A percentile compares a stretch with the other conserved stretches of the same genome.
Conservation (phyloP, 2,797 vertebrate genomes). For the Iguana delicatissima region DNA sequence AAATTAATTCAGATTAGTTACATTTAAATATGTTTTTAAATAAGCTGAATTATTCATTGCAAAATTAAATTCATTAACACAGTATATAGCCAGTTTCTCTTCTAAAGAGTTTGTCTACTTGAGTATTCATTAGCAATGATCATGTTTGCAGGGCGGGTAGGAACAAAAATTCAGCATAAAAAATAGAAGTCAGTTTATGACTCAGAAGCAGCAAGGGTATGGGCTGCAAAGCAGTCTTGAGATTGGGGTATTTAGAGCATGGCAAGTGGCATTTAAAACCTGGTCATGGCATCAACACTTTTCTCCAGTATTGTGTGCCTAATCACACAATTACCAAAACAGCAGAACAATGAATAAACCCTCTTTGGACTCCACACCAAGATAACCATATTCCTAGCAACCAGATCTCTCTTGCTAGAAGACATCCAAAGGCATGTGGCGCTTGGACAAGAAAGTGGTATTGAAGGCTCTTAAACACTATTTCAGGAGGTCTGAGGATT, state of each 20-base stretch:
- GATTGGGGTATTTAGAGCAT: too few relatives aligned
- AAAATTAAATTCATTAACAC: slow-evolving; percentile 38
- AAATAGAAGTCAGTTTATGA: neutral
- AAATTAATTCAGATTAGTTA: slow-evolving; percentile 20
- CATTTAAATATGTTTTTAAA: slow-evolving; percentile 33
- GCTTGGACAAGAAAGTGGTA: neutral
- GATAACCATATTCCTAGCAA: too few relatives aligned
- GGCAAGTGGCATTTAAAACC: neutral
- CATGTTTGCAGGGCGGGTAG: neutral
- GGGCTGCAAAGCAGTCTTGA: neutral
- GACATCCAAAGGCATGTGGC: neutral
- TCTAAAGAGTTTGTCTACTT: neutral
- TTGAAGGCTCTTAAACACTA: neutral
- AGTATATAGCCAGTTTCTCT: slow-evolving; percentile 9
- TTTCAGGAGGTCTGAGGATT: neutral
- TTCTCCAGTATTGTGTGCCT: neutral
- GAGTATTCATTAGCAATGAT: neutral
- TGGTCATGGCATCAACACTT: neutral
- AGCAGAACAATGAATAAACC: neutral
- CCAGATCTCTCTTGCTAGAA: neutral
- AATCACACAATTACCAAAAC: neutral
- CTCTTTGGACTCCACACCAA: neutral
- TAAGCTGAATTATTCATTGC: slow-evolving; percentile 32
- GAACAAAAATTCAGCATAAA: neutral
- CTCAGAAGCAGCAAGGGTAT: neutral